These are phyloP conservation scores for Epistrophe eligans DNA, from an alignment of 2,888 invertebrate genomes.

Conservation along the genomic window DNA sequence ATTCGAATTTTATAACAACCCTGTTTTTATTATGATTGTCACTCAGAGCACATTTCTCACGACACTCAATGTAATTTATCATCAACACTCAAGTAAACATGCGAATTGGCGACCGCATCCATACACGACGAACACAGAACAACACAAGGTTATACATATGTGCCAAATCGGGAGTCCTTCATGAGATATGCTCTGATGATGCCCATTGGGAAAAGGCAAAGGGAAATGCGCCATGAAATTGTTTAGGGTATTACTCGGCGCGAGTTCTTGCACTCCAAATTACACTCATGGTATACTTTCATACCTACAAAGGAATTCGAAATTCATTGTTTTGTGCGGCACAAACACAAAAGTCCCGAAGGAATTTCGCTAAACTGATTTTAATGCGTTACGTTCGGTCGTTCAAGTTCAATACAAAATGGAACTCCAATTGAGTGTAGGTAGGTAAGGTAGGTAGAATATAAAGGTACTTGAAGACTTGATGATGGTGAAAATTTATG, in stretches of 20 bases:
- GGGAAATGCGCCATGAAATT: conserved; percentile 50
- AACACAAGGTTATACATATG: conserved; percentile 10
- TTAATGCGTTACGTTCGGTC: conserved; percentile 29
- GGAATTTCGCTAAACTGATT: conserved; percentile 53
- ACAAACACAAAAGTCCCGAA: conserved; percentile 8
- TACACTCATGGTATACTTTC: conserved; percentile 9
- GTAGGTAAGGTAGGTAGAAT: no score
- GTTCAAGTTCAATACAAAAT: conserved; percentile 38
- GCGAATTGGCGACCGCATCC: conserved; percentile 48
- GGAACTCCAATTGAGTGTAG: conserved; percentile 18
- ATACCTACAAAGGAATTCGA: conserved; percentile 22
- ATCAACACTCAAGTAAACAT: conserved; percentile 47
- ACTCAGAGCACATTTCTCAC: conserved; percentile 26
- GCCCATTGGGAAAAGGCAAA: conserved; percentile 22
- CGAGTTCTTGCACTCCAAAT: conserved; percentile 31
- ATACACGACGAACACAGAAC: neutral
- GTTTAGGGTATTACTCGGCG: conserved; percentile 26
- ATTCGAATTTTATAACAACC: conserved; percentile 6
- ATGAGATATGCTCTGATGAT: neutral
- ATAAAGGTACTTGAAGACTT: neutral
- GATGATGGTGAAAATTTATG: conserved; percentile 53
- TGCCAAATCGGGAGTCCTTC: conserved; percentile 24
- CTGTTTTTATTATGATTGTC: conserved; percentile 22
- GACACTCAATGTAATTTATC: conserved; percentile 52
- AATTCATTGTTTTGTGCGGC: conserved; percentile 20